Conservation (phyloP, 1,140 invertebrate species). For the Trachymyrmex septentrionalis region DNA sequence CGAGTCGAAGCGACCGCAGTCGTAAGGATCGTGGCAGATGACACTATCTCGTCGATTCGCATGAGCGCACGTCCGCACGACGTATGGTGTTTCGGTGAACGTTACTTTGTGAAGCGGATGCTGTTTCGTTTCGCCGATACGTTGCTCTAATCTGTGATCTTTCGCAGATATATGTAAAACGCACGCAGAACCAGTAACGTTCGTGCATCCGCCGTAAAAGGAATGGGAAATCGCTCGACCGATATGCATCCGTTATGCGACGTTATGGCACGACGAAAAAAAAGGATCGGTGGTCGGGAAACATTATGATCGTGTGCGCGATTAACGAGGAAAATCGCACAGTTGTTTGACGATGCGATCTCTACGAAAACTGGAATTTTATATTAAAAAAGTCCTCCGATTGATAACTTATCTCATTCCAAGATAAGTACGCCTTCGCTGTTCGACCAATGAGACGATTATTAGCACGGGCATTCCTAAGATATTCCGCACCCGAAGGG, state of each 20-base stretch:
- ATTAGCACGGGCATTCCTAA: background rate
- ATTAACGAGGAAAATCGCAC: background rate
- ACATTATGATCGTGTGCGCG: background rate
- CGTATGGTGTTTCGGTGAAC: constrained; percentile 13
- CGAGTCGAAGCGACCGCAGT: background rate
- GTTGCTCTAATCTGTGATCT: constrained; percentile 50
- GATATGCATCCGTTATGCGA: background rate
- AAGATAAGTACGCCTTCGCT: background rate
- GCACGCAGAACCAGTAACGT: background rate
- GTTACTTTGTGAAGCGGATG: background rate
- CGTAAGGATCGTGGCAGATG: constrained; percentile 39
- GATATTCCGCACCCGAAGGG: background rate
- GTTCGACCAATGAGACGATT: background rate
- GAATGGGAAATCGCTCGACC: constrained; percentile 30
- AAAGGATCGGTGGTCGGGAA: background rate
- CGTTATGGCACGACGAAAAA: background rate
- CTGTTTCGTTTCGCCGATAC: background rate
- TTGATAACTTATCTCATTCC: constrained; percentile 1
- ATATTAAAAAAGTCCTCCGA: background rate
- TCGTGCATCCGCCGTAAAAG: constrained; percentile 1
- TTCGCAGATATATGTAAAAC: constrained; percentile 45
- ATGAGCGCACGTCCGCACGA: constrained; percentile 57
- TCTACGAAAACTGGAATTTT: background rate
- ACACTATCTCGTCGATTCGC: constrained; percentile 63
- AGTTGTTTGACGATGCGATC: background rate